A percentile compares a stretch with the other conserved stretches of the same genome.
These are phyloP conservation scores for Lycorma delicatula DNA, from an alignment of 1,140 invertebrate genomes.

Conservation along the genomic window DNA sequence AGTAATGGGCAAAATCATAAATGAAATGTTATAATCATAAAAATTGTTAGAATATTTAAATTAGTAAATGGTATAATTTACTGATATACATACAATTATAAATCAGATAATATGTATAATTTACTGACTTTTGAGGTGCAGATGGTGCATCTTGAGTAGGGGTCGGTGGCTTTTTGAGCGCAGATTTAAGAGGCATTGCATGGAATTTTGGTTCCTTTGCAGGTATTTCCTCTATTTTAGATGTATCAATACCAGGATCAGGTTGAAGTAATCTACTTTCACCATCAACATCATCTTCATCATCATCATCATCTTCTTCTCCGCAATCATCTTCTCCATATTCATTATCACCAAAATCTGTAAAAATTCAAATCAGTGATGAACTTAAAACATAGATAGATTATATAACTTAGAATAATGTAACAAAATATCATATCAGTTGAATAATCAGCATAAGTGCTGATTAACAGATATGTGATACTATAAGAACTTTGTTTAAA, in stretches of 20 bases:
- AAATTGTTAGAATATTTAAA: too few relatives aligned
- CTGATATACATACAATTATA: too few relatives aligned
- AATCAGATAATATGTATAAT: too few relatives aligned
- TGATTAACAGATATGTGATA: too few relatives aligned
- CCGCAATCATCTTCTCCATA: slow-evolving; percentile 48
- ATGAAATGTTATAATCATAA: too few relatives aligned
- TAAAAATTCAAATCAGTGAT: background rate
- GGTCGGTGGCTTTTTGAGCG: slow-evolving; percentile 72
- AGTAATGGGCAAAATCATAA: too few relatives aligned
- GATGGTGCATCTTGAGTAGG: slow-evolving; percentile 67
- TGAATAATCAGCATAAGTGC: too few relatives aligned
- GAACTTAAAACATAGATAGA: background rate
- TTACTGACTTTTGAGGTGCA: background rate
- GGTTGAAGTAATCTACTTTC: slow-evolving; percentile 44
- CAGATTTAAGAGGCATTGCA: slow-evolving; percentile 82
- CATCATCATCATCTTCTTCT: slow-evolving; percentile 47
- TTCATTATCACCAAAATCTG: background rate
- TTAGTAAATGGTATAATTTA: too few relatives aligned
- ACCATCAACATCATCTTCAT: slow-evolving; percentile 39
- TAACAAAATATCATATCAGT: too few relatives aligned
- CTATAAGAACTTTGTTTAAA: too few relatives aligned
- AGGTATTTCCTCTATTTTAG: slow-evolving; percentile 77
- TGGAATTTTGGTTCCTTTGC: slow-evolving; percentile 79
- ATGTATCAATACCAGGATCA: slow-evolving; percentile 63
- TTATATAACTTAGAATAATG: too few relatives aligned